Base-by-base conservation (phyloP, 1,140 invertebrate species). In the Brachionus rotundiformis region DNA sequence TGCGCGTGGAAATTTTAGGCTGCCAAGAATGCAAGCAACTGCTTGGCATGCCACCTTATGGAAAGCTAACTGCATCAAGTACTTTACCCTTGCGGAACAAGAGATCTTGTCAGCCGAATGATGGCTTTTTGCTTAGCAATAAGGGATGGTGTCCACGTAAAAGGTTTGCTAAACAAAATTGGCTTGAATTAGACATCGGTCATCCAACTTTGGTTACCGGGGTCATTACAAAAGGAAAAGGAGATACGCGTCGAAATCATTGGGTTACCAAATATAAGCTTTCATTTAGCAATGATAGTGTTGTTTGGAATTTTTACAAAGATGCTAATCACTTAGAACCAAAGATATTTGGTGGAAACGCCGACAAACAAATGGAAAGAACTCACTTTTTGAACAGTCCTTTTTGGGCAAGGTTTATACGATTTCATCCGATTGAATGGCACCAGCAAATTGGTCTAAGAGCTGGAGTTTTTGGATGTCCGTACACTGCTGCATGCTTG, bases 131-230 rank as follows among this genome's bases (percentile, higher is more conserved):
- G 63, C 84, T 90, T 63, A 90, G 89, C 73, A 88, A 88, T 73
- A 88, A 90, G 73, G 90, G 87, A 3, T 91, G 90, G 90, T 91
- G 90, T 84, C 87, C 90, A 4, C 88, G 88, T 82, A 87, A 88
- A 81, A 88, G 88, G 68, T 88, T 90, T 83, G 86, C 90, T 91
- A 84, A 86, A 31, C 85, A 89, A 7, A 89, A 91, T 82, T 91
- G 90, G 90, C 84, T 91, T 3, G 90, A 91, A 84, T 86, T 90
- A 31, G 90, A 91, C 83, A 84, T 91, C 8, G 90, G 90, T 1
- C 90, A 90, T 2, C 90, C 90, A 0, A 90, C 89, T 19, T 85
- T 87, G 25, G 87, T 91, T 3, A 90, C 90, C 2, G 90, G 89
- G 3, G 84, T 91, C 11, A 84, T 90, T 3, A 90, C 89, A 1